phyloP scores from a whole-genome alignment of 2,113 vertebrate species.

The Barbus barbus region DNA sequence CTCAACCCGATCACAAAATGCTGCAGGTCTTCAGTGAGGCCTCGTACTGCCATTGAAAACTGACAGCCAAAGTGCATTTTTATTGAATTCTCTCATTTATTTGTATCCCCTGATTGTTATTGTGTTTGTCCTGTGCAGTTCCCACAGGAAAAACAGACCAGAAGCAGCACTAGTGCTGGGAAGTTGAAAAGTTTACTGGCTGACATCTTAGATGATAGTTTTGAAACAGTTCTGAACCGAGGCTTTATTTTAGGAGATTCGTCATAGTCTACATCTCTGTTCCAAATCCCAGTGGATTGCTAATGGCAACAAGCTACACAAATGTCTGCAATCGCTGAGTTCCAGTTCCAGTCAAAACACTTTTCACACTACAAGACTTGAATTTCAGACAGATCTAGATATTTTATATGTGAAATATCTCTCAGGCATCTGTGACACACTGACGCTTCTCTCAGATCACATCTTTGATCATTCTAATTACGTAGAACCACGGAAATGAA shows the following conservation, averaged over 20 bases:
- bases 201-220: background rate
- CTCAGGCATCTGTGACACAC: background rate
- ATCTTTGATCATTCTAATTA: too few relatives aligned
- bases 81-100: conserved; percentile 69
- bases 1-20: conserved; percentile 70
- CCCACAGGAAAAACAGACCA: conserved; percentile 8
- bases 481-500: too few relatives aligned
- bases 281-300: background rate
- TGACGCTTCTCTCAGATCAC: background rate
- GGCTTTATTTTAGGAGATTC: background rate
- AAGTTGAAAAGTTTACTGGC: conserved; percentile 10
- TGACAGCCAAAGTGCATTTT: conserved; percentile 72
- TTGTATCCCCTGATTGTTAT: conserved; percentile 62
- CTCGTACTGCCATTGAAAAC: conserved; percentile 70
- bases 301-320: background rate
- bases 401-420: background rate
- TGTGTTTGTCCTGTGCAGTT: conserved; percentile 31
- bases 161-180: background rate
- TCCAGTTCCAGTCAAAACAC: background rate
- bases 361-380: background rate
- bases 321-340: background rate
- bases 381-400: background rate
- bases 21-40: conserved; percentile 66
- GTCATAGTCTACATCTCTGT: background rate
- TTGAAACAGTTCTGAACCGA: background rate